A percentile compares a stretch with the other conserved stretches of the same genome.
Conservation (phyloP, 2,797 vertebrate genomes). For the Notamacropus eugenii region DNA sequence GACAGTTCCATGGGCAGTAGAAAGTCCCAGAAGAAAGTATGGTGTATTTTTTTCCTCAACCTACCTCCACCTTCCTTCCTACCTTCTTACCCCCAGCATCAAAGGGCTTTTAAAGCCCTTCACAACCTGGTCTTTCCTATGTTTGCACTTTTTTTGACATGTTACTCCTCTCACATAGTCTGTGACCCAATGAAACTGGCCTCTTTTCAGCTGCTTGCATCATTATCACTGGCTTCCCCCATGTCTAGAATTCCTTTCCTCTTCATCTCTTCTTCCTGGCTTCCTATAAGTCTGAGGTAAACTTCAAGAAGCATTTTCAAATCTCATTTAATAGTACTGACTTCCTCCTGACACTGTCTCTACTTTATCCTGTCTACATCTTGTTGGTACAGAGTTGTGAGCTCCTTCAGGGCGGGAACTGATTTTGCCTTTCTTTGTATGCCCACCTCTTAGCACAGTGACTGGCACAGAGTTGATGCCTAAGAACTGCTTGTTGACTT, state of each 20-base stretch:
- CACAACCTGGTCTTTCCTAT: not conserved
- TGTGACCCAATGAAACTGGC: not conserved
- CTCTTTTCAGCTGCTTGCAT: not conserved
- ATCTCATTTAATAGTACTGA: not conserved
- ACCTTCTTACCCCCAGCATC: not conserved
- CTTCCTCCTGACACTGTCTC: not conserved
- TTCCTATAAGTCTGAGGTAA: not conserved
- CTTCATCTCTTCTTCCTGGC: not conserved
- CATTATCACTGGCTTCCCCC: not conserved
- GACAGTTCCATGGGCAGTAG: not conserved
- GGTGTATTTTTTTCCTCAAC: not conserved
- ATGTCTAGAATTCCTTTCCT: not conserved
- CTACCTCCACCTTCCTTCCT: not conserved
- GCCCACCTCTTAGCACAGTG: not conserved
- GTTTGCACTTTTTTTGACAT: not conserved
- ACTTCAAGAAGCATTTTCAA: not conserved
- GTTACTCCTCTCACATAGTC: not conserved
- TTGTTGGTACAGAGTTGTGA: not conserved
- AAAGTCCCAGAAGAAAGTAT: not conserved
- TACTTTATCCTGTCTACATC: not conserved
- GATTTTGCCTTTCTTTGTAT: not conserved
- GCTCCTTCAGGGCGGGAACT: not conserved
- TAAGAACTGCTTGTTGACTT: not conserved
- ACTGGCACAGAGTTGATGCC: not conserved
- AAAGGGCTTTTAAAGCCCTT: not conserved